Base-by-base conservation (phyloP, 2,888 invertebrate genomes). In the Leuctra nigra region DNA sequence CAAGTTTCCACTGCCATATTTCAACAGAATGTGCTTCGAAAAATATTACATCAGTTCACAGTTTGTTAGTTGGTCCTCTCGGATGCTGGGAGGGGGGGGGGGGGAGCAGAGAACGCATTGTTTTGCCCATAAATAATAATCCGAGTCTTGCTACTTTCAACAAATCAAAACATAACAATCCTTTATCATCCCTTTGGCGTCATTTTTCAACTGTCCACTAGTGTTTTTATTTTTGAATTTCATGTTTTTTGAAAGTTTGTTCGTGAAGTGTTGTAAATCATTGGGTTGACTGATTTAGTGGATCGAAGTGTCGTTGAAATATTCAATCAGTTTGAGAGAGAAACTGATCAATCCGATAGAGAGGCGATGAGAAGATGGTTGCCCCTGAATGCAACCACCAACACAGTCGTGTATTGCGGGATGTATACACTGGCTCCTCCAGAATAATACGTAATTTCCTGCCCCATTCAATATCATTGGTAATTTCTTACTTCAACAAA, bases 61-160 rank as follows among this genome's bases (percentile, higher is more conserved):
- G 16, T 41, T 11, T 20, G 18, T 41, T 41, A 36, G 14, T n/a
- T 16, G 29, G 6, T 29, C 29, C 6, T 29, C 29, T n/a, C n/a
- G n/a, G 33, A 14, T 9, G 4, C 38, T n/a, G 4, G 14, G 38
- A 6, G 38, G 38, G 38, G 9, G 38, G 14, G 14, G 38, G 14
- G 38, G 38, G 38, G 14, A 9, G 14, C 4, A n/a, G 16, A 38
- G 11, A 38, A 44, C 13, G 23, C 44, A 23, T 48, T 48, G 48
- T 48, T 55, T 53, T 53, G 39, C 53, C 48, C 36, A 46, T 53
- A 58, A 58, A 55, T 53, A 58, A 53, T 44, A 46, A 46, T 44
- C 47, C 58, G 50, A 33, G 25, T 35, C 24, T 22, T 20, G n/a
- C 36, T 47, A 58, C 58, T 55, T 47, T 23, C 55, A 38, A 53